Evolutionary conservation across 2,113 vertebrate species (phyloP), one percentile per base, ranked within the genome.

Genomic region (Oceanites oceanicus): DNA sequence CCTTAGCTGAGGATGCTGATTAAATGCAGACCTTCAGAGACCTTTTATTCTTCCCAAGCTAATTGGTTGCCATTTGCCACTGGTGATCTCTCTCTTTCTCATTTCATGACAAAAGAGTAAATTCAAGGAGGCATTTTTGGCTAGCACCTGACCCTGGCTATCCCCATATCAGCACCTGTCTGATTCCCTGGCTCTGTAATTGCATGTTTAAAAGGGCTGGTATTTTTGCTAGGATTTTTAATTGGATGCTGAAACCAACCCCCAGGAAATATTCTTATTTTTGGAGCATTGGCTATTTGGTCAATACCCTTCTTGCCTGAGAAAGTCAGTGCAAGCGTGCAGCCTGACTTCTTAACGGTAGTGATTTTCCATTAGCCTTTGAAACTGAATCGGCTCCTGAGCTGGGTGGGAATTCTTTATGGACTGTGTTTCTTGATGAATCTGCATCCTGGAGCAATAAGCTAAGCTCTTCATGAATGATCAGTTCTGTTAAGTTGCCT

Each of bases 291-390:
- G 68, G 86, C 44, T 66, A 4, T 72, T 63, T 86, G 90, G 52
- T 96, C 91, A 81, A 95, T 94, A 75, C 36, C 23, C 38, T 67
- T 49, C 79, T 88, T 0, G 19, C n/a, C 83, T 65, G 82, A 88
- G 75, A 56, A 91, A 88, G 72, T 34, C 86, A n/a, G 65, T 14
- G 81, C 50, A 52, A 65, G 52, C 0, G 5, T 77, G 67, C 75
- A 85, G 74, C 71, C 17, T 15, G 70, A 30, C 30, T 75, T 52
- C 80, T 23, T 63, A 56, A 32, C 0, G 3, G 72, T 52, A 91
- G 34, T 12, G 92, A 78, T 94, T 96, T 96, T 90, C 90, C 90
- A 61, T 86, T 8, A 73, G 50, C 55, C 75, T 92, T 66, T 66
- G 77, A 68, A 29, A 72, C 16, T 3, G 71, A 90, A 72, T 10